Evolutionary conservation across 1,140 invertebrate species (phyloP).

Genomic region (Idris sp.): DNA sequence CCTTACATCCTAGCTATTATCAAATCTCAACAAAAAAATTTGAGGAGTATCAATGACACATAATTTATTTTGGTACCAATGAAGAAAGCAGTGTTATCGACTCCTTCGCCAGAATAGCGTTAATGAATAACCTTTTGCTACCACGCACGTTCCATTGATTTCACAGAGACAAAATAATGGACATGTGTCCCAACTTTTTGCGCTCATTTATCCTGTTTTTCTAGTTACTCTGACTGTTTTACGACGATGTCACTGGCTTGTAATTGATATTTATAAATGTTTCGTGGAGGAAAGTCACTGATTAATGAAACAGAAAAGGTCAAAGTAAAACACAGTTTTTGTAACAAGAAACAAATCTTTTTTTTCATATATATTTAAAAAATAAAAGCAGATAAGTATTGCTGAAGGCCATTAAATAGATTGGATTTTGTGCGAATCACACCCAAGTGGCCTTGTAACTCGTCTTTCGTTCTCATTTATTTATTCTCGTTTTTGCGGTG

Average conservation of each 20-base stretch:
- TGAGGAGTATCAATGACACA: slow-evolving; percentile 21
- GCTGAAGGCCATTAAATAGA: slow-evolving; percentile 5
- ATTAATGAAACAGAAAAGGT: slow-evolving; percentile 9
- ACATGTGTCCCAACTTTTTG: slow-evolving; percentile 32
- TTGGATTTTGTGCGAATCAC: slow-evolving; percentile 17
- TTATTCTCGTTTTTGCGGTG: no score
- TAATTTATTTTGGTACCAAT: slow-evolving; percentile 17
- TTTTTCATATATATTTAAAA: no score
- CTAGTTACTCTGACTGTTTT: slow-evolving; percentile 28
- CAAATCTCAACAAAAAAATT: no score
- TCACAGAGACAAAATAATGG: slow-evolving; percentile 43
- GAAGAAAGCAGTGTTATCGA: slow-evolving; percentile 8
- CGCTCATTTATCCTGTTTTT: slow-evolving; percentile 39
- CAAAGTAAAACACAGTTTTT: no score
- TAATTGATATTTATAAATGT: slow-evolving; percentile 21
- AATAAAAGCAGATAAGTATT: no score
- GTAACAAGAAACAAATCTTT: no score
- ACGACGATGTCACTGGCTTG: slow-evolving; percentile 33
- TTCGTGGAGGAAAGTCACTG: background rate
- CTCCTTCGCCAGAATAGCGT: slow-evolving; percentile 18
- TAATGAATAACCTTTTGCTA: slow-evolving; percentile 52
- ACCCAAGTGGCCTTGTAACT: slow-evolving; percentile 25
- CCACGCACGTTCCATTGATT: slow-evolving; percentile 47
- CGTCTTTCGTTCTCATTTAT: no score
- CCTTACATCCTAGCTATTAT: no score